Conservation (phyloP, 2,888 invertebrate genomes). For the Acanthacorydalis orientalis region DNA sequence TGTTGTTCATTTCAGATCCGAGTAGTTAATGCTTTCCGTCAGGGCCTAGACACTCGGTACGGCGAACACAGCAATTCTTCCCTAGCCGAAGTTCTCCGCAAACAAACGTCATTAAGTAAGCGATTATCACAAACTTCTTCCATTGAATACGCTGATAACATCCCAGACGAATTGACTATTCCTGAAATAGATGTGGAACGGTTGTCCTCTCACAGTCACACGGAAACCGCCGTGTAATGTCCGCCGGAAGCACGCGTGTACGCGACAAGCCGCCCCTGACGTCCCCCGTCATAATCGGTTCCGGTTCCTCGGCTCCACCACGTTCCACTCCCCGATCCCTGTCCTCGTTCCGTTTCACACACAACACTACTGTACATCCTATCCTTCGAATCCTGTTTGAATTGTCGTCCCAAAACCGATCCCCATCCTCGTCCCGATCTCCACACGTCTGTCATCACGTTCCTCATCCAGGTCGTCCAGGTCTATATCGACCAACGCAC, state of each 20-base stretch:
- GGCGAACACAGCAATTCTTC: slow-evolving; percentile 86
- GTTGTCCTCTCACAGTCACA: slow-evolving; percentile 83
- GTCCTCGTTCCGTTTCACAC: background rate
- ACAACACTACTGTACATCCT: no score
- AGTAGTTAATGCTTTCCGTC: slow-evolving; percentile 99
- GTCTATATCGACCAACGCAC: no score
- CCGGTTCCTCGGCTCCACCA: background rate
- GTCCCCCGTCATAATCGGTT: background rate
- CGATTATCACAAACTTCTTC: slow-evolving; percentile 82
- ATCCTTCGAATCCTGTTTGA: no score
- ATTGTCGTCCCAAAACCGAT: no score
- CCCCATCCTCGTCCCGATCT: no score
- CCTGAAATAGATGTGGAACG: slow-evolving; percentile 87
- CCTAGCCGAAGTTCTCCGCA: slow-evolving; percentile 83
- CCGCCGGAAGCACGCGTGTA: background rate
- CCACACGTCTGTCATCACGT: no score
- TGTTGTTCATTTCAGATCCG: slow-evolving; percentile 74
- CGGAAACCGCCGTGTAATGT: slow-evolving; percentile 77
- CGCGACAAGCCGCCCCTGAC: background rate
- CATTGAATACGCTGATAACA: slow-evolving; percentile 81
- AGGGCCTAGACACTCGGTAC: slow-evolving; percentile 91
- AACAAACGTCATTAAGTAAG: slow-evolving; percentile 84
- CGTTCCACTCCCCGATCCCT: background rate
- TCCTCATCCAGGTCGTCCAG: no score
- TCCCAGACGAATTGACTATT: slow-evolving; percentile 74